Conservation (phyloP, 1,140 invertebrate species). For the Proctacanthus coquilletti region DNA sequence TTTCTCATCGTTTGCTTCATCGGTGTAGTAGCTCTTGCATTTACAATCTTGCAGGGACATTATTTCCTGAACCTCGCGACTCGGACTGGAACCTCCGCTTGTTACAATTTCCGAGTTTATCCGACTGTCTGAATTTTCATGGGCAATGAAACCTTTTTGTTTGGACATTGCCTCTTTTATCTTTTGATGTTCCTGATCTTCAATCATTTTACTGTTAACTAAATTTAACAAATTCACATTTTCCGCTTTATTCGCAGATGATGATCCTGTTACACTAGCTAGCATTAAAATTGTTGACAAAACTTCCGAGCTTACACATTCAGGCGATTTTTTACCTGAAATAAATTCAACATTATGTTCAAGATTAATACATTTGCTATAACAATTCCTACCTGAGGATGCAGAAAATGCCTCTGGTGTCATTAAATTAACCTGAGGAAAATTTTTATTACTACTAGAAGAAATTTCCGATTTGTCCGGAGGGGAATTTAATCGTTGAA, state of each 20-base stretch:
- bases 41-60: conserved; percentile 39
- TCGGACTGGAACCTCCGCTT: conserved; percentile 64
- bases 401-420: conserved; percentile 75
- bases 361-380: neutral
- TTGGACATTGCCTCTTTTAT: conserved; percentile 18
- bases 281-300: conserved; percentile 24
- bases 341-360: neutral
- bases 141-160: conserved; percentile 18
- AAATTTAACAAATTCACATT: conserved; percentile 21
- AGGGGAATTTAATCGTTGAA: too few relatives aligned
- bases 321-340: conserved; percentile 8
- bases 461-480: too few relatives aligned
- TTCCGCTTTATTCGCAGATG: conserved; percentile 8
- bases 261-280: conserved; percentile 18
- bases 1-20: neutral
- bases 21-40: neutral
- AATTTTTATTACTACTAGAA: too few relatives aligned
- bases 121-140: neutral
- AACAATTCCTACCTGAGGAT: conserved; percentile 36
- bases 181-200: conserved; percentile 26
- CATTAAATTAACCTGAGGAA: conserved; percentile 46
- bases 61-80: conserved; percentile 70
- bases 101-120: conserved; percentile 14
- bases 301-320: conserved; percentile 23
- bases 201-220: conserved; percentile 24